These are phyloP conservation scores for Tetragonisca angustula DNA, from an alignment of 2,888 invertebrate genomes.

Conservation along the genomic window DNA sequence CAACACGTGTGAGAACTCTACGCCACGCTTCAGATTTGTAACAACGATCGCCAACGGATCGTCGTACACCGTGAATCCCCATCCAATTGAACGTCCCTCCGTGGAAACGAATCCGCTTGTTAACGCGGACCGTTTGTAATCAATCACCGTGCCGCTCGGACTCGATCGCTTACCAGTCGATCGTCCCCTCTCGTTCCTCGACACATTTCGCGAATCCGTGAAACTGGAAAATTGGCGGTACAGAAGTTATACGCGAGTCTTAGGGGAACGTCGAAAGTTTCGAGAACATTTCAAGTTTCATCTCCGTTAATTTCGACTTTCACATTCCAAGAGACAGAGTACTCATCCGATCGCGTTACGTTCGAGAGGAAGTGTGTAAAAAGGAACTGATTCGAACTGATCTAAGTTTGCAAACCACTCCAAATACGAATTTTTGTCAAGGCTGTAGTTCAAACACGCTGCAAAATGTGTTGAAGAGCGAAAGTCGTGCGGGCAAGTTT, in stretches of 20 bases:
- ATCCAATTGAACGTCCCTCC: neutral
- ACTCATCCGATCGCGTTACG: too few relatives aligned
- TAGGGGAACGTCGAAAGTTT: too few relatives aligned
- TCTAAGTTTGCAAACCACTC: neutral
- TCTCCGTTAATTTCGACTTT: too few relatives aligned
- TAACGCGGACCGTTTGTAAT: constrained; percentile 13
- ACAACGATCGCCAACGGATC: constrained; percentile 5
- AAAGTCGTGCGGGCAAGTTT: constrained; percentile 1
- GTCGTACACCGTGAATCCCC: neutral
- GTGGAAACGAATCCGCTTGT: constrained; percentile 11
- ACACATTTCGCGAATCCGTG: neutral
- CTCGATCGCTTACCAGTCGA: neutral
- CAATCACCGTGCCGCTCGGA: constrained; percentile 15
- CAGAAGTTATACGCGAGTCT: too few relatives aligned
- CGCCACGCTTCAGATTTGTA: constrained; percentile 46
- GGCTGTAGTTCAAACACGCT: neutral
- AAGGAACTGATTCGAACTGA: too few relatives aligned
- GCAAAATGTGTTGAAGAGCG: neutral
- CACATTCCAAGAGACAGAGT: too few relatives aligned
- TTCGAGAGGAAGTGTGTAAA: too few relatives aligned
- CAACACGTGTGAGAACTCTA: constrained; percentile 46
- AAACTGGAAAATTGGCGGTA: neutral
- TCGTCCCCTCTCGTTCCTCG: too few relatives aligned
- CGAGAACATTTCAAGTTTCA: too few relatives aligned
- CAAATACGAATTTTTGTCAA: neutral